Evolutionary conservation across 2,888 invertebrate species (phyloP), one percentile per base, ranked within the genome.

Genomic region (Amphipyra tragopoginis): DNA sequence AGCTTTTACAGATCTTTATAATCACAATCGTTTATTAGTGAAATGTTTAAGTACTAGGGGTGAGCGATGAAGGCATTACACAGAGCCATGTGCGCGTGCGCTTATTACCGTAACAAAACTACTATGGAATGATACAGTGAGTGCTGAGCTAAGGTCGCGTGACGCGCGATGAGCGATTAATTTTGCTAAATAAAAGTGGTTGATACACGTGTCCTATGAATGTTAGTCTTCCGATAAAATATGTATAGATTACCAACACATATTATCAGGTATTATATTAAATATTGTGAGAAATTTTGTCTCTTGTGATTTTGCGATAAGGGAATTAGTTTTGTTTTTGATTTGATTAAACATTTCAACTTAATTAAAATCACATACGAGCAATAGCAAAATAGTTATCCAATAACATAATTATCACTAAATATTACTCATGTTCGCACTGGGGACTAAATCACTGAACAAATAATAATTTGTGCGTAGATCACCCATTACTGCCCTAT

Each of bases 61-160:
- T 74, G 75, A 80, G 79, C 75, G 61, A 72, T 62, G 59, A 42
- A 48, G 7, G 34, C 11, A 52, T 68, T 82, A 83, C 82, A 85
- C 82, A 83, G 85, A 85, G 66, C 82, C 84, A 82, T 82, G 84
- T 81, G 84, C 78, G 61, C 26, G 69, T 39, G 63, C 53, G 13
- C 38, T 8, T 14, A 11, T 14, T 13, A 13, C 5, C 8, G 13
- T 26, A 38, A 29, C 13, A 13, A 13, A 36, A n/a, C n/a, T n/a
- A n/a, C n/a, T 21, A 9, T 48, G 48, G 56, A 55, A 64, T 54
- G 54, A 59, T 47, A 38, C 55, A 15, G 6, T 38, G 45, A n/a
- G 33, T 13, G 7, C 10, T 6, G 11, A 29, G 26, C 15, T 21
- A 6, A n/a, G 10, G 26, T 33, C 14, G 15, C 26, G n/a, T 36